Evolutionary conservation across 2,113 vertebrate species (phyloP).

Genomic region (Motacilla tschutschensis): DNA sequence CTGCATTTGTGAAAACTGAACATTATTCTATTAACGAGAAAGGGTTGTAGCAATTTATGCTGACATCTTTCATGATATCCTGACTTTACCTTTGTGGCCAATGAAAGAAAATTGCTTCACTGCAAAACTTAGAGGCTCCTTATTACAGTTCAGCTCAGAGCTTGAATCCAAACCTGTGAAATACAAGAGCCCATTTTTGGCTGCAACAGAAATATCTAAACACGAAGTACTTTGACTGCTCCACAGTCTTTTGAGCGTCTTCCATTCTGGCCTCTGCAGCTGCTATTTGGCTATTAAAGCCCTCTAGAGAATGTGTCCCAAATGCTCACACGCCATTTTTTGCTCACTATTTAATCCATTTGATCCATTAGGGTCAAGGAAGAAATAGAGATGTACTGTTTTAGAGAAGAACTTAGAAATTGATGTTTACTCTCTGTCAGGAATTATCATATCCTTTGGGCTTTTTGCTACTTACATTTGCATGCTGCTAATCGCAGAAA

Average conservation of each 20-base stretch:
- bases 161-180: constrained; percentile 33
- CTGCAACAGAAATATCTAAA: constrained; percentile 26
- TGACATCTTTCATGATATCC: not conserved
- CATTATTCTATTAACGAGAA: not conserved
- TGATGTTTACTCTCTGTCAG: not conserved
- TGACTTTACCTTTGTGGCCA: constrained; percentile 22
- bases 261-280: constrained; percentile 14
- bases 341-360: not conserved
- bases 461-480: not conserved
- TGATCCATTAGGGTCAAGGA: not conserved
- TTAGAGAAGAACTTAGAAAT: not conserved
- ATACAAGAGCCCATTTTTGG: not conserved
- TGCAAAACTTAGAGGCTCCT: constrained; percentile 13
- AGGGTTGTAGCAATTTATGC: constrained; percentile 6
- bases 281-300: constrained; percentile 13
- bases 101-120: constrained; percentile 38
- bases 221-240: not conserved
- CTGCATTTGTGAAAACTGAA: not conserved
- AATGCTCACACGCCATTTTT: not conserved
- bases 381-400: not conserved
- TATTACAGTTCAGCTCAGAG: constrained; percentile 18
- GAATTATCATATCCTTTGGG: not conserved
- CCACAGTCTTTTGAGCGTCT: not conserved
- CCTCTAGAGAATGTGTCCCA: not conserved
- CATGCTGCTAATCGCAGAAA: not conserved